These are phyloP conservation scores for Pollenia labialis DNA, from an alignment of 2,888 invertebrate genomes.

Conservation along the genomic window DNA sequence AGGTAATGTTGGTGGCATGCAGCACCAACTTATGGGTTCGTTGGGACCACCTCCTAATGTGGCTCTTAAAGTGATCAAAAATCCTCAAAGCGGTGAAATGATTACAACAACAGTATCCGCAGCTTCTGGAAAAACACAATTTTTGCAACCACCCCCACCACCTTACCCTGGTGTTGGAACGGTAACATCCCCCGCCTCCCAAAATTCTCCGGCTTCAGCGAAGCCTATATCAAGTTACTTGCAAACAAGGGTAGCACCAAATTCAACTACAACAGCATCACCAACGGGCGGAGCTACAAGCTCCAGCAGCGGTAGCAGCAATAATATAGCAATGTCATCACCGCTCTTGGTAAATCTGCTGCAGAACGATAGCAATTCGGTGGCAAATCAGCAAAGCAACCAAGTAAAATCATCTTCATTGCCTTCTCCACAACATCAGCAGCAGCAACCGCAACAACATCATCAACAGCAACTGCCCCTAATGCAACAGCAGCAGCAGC, in stretches of 20 bases:
- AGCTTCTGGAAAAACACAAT: slow-evolving; percentile 79
- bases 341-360: slow-evolving; percentile 95
- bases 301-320: slow-evolving; percentile 67
- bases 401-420: slow-evolving; percentile 78
- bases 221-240: slow-evolving; percentile 75
- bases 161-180: slow-evolving; percentile 81
- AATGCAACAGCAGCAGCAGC: slow-evolving; percentile 74
- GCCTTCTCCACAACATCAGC: slow-evolving; percentile 77
- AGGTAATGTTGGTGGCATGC: slow-evolving; percentile 58
- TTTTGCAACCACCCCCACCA: slow-evolving; percentile 82
- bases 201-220: slow-evolving; percentile 54
- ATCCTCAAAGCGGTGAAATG: slow-evolving; percentile 77
- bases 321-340: slow-evolving; percentile 91
- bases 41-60: slow-evolving; percentile 79
- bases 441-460: slow-evolving; percentile 44
- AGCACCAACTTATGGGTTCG: slow-evolving; percentile 76
- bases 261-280: slow-evolving; percentile 50
- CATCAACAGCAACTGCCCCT: slow-evolving; percentile 70
- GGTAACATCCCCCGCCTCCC: slow-evolving; percentile 68
- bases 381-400: slow-evolving; percentile 72
- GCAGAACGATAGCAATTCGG: slow-evolving; percentile 89
- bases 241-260: slow-evolving; percentile 52
- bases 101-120: slow-evolving; percentile 73
- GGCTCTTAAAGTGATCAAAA: slow-evolving; percentile 80
- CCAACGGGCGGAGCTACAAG: slow-evolving; percentile 54